Conservation (phyloP, 2,113 vertebrate genomes). For the Erinaceus europaeus region DNA sequence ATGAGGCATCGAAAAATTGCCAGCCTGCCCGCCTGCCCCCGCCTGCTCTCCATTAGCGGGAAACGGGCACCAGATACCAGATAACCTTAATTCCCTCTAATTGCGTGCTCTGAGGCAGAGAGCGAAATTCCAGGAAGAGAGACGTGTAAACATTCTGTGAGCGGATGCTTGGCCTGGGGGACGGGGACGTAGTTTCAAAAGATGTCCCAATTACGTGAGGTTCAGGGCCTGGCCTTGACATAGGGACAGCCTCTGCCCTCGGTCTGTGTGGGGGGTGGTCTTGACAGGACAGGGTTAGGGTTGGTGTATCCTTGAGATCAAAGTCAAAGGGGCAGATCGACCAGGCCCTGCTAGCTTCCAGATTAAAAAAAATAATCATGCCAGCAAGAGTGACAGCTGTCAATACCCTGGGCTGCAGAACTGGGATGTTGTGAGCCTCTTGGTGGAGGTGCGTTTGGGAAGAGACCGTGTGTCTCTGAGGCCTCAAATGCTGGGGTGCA, state of each 20-base stretch:
- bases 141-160: conserved; percentile 69
- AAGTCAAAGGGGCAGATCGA: too few species aligned
- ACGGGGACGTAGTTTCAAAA: conserved; percentile 73
- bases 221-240: conserved; percentile 59
- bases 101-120: conserved; percentile 78
- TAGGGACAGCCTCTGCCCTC: conserved; percentile 69
- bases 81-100: conserved; percentile 80
- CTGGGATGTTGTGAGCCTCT: conserved; percentile 34
- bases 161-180: conserved; percentile 38
- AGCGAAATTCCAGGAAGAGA: conserved; percentile 81
- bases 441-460: not conserved
- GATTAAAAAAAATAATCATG: too few species aligned
- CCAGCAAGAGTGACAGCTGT: conserved; percentile 23
- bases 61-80: conserved; percentile 76
- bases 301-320: too few species aligned
- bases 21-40: conserved; percentile 76
- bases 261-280: too few species aligned
- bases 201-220: conserved; percentile 79
- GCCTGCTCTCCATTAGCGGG: conserved; percentile 73
- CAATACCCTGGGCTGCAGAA: not conserved
- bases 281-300: too few species aligned
- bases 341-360: conserved; percentile 46
- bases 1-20: conserved; percentile 77
- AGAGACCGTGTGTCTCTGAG: too few species aligned
- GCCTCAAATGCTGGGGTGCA: accelerated